These are phyloP conservation scores for Nipponia nippon DNA, from an alignment of 2,113 vertebrate species.

Conservation along the genomic window DNA sequence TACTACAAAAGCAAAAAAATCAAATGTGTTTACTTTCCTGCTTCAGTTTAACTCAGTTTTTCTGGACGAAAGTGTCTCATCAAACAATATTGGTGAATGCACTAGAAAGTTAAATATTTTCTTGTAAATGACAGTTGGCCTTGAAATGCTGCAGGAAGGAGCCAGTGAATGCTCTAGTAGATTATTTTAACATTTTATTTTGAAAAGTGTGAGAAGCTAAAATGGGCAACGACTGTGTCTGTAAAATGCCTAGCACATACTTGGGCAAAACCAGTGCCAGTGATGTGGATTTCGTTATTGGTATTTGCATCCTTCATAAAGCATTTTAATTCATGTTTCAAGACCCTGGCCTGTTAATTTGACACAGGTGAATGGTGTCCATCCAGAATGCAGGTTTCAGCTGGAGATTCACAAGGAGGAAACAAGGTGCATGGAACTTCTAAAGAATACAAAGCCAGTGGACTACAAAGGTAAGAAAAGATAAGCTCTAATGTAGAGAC, in stretches of 20 bases:
- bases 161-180: not conserved
- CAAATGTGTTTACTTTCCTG: not conserved
- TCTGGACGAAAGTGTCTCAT: not conserved
- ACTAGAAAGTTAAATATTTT: not conserved
- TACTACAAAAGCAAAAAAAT: not conserved
- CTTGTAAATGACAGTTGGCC: not conserved
- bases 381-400: slow-evolving; percentile 76
- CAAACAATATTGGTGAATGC: not conserved
- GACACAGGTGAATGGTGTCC: slow-evolving; percentile 72
- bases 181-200: not conserved
- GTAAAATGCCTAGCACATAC: not conserved
- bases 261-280: not conserved
- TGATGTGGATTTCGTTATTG: not conserved
- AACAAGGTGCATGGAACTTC: slow-evolving; percentile 64
- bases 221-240: not conserved
- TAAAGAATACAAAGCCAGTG: slow-evolving; percentile 48
- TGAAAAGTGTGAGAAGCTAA: not conserved
- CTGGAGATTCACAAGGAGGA: slow-evolving; percentile 78
- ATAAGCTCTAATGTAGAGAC: not conserved
- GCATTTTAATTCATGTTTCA: not conserved
- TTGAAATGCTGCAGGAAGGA: not conserved
- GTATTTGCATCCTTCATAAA: not conserved
- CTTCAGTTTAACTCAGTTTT: not conserved
- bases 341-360: not conserved
- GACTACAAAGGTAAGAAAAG: slow-evolving; percentile 63